Evolutionary conservation across 2,888 invertebrate genomes (phyloP).

Genomic region (Boloria euphrosyne): DNA sequence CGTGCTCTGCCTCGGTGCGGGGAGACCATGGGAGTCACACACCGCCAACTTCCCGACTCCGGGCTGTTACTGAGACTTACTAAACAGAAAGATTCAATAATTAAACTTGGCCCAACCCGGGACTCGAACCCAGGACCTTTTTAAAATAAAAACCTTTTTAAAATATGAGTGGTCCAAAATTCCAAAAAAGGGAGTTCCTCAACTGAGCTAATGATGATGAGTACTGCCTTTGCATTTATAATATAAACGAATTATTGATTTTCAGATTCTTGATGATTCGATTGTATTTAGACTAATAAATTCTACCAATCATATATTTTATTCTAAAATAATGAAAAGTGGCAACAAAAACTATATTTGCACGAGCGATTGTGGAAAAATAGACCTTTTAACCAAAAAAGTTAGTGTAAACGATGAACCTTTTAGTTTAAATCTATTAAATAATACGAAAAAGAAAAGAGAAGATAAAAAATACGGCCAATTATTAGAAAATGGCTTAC

Average conservation of each 20-base stretch:
- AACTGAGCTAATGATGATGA: too few relatives aligned
- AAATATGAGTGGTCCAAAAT: too few relatives aligned
- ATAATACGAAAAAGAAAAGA: slow-evolving; percentile 36
- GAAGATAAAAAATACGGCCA: neutral
- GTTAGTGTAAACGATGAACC: slow-evolving; percentile 47
- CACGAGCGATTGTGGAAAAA: slow-evolving; percentile 53
- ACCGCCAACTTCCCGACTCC: too few relatives aligned
- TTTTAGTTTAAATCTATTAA: slow-evolving; percentile 43
- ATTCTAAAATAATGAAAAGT: slow-evolving; percentile 63
- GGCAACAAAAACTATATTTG: slow-evolving; percentile 55
- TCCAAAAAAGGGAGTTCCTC: too few relatives aligned
- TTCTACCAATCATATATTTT: slow-evolving; percentile 54
- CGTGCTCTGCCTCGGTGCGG: too few relatives aligned
- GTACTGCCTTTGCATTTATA: slow-evolving; percentile 35
- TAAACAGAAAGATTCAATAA: too few relatives aligned
- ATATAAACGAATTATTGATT: slow-evolving; percentile 25
- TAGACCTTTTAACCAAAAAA: slow-evolving; percentile 46
- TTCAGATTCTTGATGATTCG: slow-evolving; percentile 54
- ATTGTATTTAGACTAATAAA: slow-evolving; percentile 59
- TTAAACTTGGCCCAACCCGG: too few relatives aligned
- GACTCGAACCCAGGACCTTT: too few relatives aligned
- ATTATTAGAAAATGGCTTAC: slow-evolving; percentile 30
- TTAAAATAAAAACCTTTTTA: too few relatives aligned
- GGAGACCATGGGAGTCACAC: too few relatives aligned
- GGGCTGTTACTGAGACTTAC: too few relatives aligned